phyloP scores from a whole-genome alignment of 1,140 invertebrate species.

The Eumeta japonica region DNA sequence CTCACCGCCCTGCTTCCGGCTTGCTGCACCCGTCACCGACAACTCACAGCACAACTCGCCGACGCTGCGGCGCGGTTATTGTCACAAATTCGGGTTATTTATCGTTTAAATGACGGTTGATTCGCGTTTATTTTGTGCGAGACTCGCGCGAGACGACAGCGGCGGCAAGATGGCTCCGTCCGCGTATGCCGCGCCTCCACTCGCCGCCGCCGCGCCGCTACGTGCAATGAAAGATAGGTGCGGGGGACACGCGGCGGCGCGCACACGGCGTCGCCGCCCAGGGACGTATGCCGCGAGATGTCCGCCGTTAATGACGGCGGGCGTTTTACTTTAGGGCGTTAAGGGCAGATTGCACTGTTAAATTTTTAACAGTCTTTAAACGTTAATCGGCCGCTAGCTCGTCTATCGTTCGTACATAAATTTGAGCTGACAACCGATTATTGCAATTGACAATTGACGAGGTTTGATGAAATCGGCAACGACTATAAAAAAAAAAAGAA shows the following conservation, averaged over 20 bases:
- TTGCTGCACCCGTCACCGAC: background rate
- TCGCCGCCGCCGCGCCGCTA: constrained; percentile 43
- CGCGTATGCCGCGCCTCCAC: constrained; percentile 16
- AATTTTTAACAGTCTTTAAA: no score
- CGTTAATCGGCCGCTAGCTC: no score
- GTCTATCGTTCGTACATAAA: no score
- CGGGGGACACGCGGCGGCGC: constrained; percentile 29
- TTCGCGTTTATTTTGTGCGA: constrained; percentile 50
- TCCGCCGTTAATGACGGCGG: no score
- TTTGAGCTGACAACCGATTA: no score
- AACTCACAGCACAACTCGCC: background rate
- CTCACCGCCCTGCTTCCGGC: background rate
- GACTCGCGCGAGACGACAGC: constrained; percentile 48
- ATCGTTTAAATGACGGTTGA: constrained; percentile 23
- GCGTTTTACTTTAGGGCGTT: no score
- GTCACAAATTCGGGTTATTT: background rate
- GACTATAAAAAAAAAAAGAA: no score
- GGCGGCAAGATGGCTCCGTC: constrained; percentile 51
- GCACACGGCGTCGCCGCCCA: constrained; percentile 22
- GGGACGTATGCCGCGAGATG: constrained; percentile 28
- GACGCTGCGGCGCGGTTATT: background rate
- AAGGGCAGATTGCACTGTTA: no score
- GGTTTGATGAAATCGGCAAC: no score
- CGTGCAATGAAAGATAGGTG: constrained; percentile 57
- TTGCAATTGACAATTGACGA: no score